Conservation (phyloP, 92 coral and sea anemone species). For the Parazoanthus atlanticus region DNA sequence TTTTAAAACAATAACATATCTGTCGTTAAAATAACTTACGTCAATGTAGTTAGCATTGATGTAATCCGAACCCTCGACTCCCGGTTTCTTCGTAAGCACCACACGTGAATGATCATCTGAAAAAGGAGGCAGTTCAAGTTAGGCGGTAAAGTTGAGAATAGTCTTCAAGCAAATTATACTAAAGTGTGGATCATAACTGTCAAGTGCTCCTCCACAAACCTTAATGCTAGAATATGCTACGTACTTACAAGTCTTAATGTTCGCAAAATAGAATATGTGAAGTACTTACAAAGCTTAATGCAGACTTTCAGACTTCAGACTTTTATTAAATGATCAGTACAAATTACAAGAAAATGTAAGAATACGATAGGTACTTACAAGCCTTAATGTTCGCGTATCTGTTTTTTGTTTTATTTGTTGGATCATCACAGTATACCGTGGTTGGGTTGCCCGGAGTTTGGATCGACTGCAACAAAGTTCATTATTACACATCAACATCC, state of each 20-base stretch:
- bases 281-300: conserved; percentile 74
- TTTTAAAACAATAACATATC: neutral
- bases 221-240: neutral
- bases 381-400: conserved; percentile 77
- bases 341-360: no score
- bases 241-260: conserved; percentile 60
- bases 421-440: conserved; percentile 39
- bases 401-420: conserved; percentile 58
- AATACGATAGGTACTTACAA: conserved; percentile 53
- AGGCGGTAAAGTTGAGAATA: neutral
- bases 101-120: conserved; percentile 79
- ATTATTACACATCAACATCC: neutral
- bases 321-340: no score
- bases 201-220: no score
- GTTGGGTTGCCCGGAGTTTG: conserved; percentile 49
- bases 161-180: neutral
- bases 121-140: neutral
- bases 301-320: no score
- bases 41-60: conserved; percentile 80
- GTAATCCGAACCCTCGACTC: conserved; percentile 67
- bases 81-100: conserved; percentile 35
- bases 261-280: no score
- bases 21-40: conserved; percentile 28
- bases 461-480: conserved; percentile 46
- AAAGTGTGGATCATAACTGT: no score